Conservation (phyloP, 92 coral and sea anemone genomes). For the Chrysogorgia sp. region DNA sequence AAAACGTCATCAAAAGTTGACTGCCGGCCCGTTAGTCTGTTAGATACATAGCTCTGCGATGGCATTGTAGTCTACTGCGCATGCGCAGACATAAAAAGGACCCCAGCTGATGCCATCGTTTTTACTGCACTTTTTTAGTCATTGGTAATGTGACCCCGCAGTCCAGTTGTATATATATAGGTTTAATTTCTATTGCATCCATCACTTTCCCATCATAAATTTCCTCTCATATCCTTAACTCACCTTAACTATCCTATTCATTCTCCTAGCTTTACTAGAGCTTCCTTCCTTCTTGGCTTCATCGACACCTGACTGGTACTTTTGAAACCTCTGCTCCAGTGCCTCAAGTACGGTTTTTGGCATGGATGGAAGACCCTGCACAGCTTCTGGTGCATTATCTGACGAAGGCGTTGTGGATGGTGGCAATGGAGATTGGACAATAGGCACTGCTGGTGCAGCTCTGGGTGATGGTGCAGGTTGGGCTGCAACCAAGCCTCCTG, state of each 20-base stretch:
- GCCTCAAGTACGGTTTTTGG: constrained; percentile 89
- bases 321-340: constrained; percentile 83
- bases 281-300: constrained; percentile 90
- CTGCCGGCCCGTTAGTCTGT: no score
- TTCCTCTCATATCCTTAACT: background rate
- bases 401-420: constrained; percentile 12
- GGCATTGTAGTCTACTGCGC: no score
- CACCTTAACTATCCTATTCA: constrained; percentile 96
- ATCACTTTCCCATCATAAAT: background rate
- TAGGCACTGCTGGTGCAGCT: constrained; percentile 8
- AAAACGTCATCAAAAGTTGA: no score
- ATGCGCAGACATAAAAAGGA: no score
- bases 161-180: no score
- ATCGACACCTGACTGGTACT: constrained; percentile 75
- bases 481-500: constrained; percentile 55
- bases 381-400: constrained; percentile 23
- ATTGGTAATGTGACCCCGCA: no score
- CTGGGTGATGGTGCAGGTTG: constrained; percentile 46
- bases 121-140: no score
- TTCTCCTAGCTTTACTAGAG: constrained; percentile 85
- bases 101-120: no score
- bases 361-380: constrained; percentile 89
- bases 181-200: background rate
- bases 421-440: constrained; percentile 7
- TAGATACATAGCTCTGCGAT: no score